These are phyloP conservation scores for Megalops atlanticus DNA, from an alignment of 2,113 vertebrate genomes.

Conservation along the genomic window DNA sequence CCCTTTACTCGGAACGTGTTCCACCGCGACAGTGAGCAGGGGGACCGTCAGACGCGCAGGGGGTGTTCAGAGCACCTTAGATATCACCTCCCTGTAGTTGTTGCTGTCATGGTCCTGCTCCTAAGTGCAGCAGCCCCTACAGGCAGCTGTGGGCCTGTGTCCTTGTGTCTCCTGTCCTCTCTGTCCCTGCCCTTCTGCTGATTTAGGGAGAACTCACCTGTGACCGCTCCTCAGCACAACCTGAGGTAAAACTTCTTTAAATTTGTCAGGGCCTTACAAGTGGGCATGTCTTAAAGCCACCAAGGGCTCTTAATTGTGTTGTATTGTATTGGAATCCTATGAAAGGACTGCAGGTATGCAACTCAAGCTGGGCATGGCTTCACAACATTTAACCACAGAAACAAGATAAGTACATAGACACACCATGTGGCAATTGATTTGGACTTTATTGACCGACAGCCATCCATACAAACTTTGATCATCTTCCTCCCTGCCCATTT, in stretches of 20 bases:
- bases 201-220: not conserved
- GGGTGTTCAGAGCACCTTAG: slow-evolving; percentile 50
- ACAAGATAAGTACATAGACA: no score
- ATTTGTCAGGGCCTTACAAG: not conserved
- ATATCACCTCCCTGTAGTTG: slow-evolving; percentile 43
- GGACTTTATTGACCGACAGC: no score
- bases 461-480: no score
- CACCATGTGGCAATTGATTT: no score
- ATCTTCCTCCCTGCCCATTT: no score
- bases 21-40: slow-evolving; percentile 46
- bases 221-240: not conserved
- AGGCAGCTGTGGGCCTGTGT: slow-evolving; percentile 33
- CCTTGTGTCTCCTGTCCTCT: not conserved
- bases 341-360: not conserved
- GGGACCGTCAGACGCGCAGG: slow-evolving; percentile 37
- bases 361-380: not conserved
- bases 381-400: no score
- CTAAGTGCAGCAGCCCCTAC: slow-evolving; percentile 52
- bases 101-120: slow-evolving; percentile 11
- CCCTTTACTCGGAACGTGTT: slow-evolving; percentile 58
- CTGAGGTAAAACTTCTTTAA: not conserved
- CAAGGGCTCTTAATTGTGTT: not conserved
- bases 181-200: no score
- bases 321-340: not conserved
- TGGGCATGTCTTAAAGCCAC: not conserved